These are phyloP conservation scores for Ammodytes dubius DNA, from an alignment of 2,113 vertebrate species.

Conservation along the genomic window DNA sequence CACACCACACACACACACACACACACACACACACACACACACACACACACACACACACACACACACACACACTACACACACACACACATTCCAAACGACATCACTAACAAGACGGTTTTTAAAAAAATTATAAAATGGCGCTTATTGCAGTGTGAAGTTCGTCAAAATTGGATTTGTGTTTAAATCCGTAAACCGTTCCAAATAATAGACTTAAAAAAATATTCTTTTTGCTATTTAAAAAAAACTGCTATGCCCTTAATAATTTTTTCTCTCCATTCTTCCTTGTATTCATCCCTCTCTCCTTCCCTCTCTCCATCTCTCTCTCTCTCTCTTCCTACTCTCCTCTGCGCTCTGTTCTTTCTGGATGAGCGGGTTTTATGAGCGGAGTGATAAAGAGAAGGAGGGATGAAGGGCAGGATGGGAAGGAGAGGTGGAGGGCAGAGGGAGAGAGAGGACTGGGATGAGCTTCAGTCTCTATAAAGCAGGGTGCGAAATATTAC, in stretches of 20 bases:
- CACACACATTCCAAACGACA: slow-evolving; percentile 21
- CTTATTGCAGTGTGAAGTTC: slow-evolving; percentile 8
- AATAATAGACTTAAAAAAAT: neutral
- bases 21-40: no score
- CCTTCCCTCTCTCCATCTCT: slow-evolving; percentile 15
- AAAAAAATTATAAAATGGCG: neutral
- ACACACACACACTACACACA: no score
- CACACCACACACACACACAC: no score
- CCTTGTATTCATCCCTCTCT: slow-evolving; percentile 23
- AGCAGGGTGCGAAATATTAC: no score
- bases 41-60: no score
- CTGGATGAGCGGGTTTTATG: slow-evolving; percentile 82
- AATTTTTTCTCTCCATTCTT: neutral
- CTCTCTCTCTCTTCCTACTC: slow-evolving; percentile 56
- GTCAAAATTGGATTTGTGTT: slow-evolving; percentile 13
- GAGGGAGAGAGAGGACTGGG: slow-evolving; percentile 42
- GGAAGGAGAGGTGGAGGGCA: slow-evolving; percentile 81
- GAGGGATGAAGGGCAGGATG: slow-evolving; percentile 79
- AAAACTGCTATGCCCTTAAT: slow-evolving; percentile 6
- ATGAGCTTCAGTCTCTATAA: slow-evolving; percentile 39
- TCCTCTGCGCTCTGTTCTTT: slow-evolving; percentile 78
- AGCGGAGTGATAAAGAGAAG: slow-evolving; percentile 79
- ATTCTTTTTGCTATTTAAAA: neutral
- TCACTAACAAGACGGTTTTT: neutral
- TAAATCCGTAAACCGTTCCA: neutral